Base-by-base conservation (phyloP, 2,113 vertebrate genomes). In the Sinocyclocheilus grahami region DNA sequence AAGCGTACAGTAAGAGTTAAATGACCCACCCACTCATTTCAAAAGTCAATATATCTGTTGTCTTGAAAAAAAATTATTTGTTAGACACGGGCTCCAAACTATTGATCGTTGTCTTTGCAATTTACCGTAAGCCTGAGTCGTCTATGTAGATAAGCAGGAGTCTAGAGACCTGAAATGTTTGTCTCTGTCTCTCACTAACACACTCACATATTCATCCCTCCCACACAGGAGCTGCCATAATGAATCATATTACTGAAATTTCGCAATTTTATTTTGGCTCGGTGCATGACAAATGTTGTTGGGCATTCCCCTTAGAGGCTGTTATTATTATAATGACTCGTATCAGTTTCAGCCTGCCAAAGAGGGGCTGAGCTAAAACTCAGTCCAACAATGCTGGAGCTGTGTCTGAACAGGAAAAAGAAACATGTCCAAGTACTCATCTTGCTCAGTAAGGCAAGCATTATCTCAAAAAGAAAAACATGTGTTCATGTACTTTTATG, bases 241-340 rank as follows among this genome's bases (percentile, higher is more conserved):
- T 83, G 24, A 83, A 83, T 83, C 81, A 83, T 55, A 83, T 83
- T 83, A 83, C 65, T 37, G 65, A 83, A 71, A 83, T 81, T 39
- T 48, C 13, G 58, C 78, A 81, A 81, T 83, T 83, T 53, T 55
- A 83, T 83, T 55, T 71, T 71, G 65, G 46, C 46, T 33, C 9
- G 4, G 62, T 53, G 65, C 63, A 33, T 83, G 81, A 71, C 65
- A 71, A 83, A 83, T 83, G 65, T 83, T 83, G 63, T 51, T 83
- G 81, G 65, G 65, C 65, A 83, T 83, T 83, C 30, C 63, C 81
- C 81, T 71, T 27, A 71, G 81, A 83, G 81, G 63, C 65, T 33
- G 81, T 83, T 83, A 71, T 83, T 71, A 83, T 83, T 37, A 69
- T 71, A 83, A 83, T 83, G 46, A 83, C 18, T 83, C 27, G 24